Evolutionary conservation across 2,888 invertebrate genomes (phyloP).

Genomic region (Noctua janthina): DNA sequence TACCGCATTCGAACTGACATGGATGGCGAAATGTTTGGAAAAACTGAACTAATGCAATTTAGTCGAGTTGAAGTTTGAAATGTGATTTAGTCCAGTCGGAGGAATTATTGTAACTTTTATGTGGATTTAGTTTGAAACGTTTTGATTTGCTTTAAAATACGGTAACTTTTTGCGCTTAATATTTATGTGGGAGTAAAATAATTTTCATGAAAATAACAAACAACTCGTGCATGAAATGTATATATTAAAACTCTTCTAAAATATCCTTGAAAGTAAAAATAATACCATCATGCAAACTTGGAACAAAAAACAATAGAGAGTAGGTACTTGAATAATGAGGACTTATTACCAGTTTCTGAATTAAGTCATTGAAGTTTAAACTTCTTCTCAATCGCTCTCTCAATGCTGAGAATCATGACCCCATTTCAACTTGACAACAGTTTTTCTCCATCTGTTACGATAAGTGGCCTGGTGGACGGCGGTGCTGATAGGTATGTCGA

Average conservation of each 20-base stretch:
- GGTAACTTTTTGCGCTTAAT: background rate
- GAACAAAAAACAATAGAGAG: background rate
- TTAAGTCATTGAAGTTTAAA: background rate
- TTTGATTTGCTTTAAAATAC: background rate
- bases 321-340: background rate
- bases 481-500: background rate
- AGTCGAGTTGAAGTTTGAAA: conserved; percentile 14
- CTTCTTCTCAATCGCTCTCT: too few species aligned
- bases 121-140: background rate
- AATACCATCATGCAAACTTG: background rate
- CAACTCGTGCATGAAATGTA: background rate
- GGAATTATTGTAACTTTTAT: conserved; percentile 24
- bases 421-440: background rate
- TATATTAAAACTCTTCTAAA: background rate
- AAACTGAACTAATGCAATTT: conserved; percentile 31
- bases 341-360: background rate
- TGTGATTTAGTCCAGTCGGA: conserved; percentile 15
- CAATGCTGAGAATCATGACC: too few species aligned
- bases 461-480: background rate
- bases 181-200: background rate
- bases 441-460: background rate
- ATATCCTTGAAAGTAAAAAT: background rate
- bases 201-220: background rate
- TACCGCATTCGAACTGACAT: conserved; percentile 26
- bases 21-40: conserved; percentile 10